Percentiles rank a stretch among this genome's conserved stretches.
phyloP scores from a whole-genome alignment of 2,888 invertebrate species.

The Vesta saturnalis region DNA sequence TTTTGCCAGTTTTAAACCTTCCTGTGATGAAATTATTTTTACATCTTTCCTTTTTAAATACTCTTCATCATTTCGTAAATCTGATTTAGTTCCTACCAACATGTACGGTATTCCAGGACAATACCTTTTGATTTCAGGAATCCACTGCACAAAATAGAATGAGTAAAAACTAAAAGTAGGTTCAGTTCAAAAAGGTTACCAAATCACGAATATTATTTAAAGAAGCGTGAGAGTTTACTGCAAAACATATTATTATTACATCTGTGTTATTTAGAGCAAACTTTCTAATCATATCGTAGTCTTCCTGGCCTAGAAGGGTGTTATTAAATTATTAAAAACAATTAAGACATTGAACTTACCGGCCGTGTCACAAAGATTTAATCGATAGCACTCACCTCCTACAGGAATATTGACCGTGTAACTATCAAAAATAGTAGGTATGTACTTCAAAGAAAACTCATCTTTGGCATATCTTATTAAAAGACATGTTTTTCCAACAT shows the following conservation, averaged over 20 bases:
- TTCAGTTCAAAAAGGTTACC: too few relatives aligned
- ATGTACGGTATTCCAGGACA: constrained; percentile 24
- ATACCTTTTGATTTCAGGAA: constrained; percentile 28
- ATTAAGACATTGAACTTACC: constrained; percentile 68
- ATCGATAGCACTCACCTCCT: constrained; percentile 97
- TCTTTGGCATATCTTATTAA: constrained; percentile 80
- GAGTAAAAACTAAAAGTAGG: too few relatives aligned
- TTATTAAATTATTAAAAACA: constrained; percentile 43
- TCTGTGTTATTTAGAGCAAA: constrained; percentile 98
- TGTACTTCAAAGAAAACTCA: constrained; percentile 94
- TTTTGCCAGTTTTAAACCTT: constrained; percentile 19
- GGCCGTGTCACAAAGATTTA: constrained; percentile 99
- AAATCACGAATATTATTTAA: constrained; percentile 99
- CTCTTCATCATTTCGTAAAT: constrained; percentile 20
- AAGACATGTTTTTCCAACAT: constrained; percentile 96
- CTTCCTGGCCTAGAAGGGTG: constrained; percentile 89
- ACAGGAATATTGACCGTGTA: constrained; percentile 99
- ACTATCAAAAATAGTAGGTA: constrained; percentile 96
- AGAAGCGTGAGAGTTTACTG: constrained; percentile 98
- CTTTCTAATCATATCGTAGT: constrained; percentile 96
- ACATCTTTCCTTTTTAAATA: too few relatives aligned
- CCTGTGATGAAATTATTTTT: constrained; percentile 13
- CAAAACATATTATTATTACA: constrained; percentile 99
- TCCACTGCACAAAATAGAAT: constrained; percentile 23
- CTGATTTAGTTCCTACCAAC: constrained; percentile 28